Base-by-base conservation (phyloP, 2,797 vertebrate species). In the Lindbergichthys nudifrons region DNA sequence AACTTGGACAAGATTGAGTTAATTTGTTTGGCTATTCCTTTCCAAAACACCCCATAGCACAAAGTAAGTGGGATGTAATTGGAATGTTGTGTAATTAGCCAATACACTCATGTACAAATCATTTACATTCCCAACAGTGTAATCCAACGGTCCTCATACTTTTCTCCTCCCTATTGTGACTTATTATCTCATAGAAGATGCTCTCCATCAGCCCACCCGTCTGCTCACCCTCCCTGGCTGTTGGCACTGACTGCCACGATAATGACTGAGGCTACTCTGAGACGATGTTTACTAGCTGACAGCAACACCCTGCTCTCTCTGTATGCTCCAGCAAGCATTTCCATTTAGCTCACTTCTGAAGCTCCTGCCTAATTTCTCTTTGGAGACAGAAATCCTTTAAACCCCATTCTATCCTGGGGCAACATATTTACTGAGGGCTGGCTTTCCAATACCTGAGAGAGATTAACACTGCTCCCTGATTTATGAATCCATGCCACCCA, bases 321-420 rank as follows among this genome's bases (percentile, higher is more conserved):
- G 60, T 95, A 95, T 96, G 96, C 95, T 96, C 96, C 96, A 96
- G 96, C 95, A 96, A 95, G 94, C 94, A 97, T 97, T 97, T 96
- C 96, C 95, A 97, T 97, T 97, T 96, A 96, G 95, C 95, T 97
- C 96, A 96, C 96, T 96, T 97, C 96, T 95, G 96, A 97, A 96
- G 96, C 91, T 87, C 87, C 89, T 90, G 92, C 96, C 96, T 96
- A 97, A 97, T 97, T 97, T 97, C 96, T 99, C 97, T 97, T 97
- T 94, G 94, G 95, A 97, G 97, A 97, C 96, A 97, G 96, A 96
- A 98, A 98, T 98, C 97, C 97, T 97, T 97, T 99, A 98, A 98
- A 97, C 87, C 93, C 95, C 94, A 96, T 97, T 97, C 96, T 97
- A 95, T 96, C 96, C 96, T 93, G 89, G 96, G 96, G 97, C 96